Evolutionary conservation across 2,888 invertebrate genomes (phyloP), one percentile per base, ranked within the genome.

Genomic region (Luperina testacea): DNA sequence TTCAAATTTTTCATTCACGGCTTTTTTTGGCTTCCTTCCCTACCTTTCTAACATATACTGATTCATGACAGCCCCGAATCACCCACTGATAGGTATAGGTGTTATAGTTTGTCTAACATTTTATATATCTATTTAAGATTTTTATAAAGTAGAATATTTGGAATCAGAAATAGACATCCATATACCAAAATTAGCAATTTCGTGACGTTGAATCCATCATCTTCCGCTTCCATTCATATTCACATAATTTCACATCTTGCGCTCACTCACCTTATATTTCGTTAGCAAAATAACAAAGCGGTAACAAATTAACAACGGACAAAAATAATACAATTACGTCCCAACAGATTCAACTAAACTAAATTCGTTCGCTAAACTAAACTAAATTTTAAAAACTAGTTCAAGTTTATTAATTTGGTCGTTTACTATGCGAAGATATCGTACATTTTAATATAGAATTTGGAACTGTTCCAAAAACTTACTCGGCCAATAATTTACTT

Each of bases 381-480:
- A 20, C 70, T 72, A 76, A 57, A 82, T 82, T 77, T 72, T 78
- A 80, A 83, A 80, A 81, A 79, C 78, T 48, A 83, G 83, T 83
- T 82, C 82, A 79, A 79, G 79, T 87, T 77, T 83, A 87, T 86
- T 88, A 88, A 82, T 87, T 81, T 78, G 75, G 64, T 71, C 69
- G 72, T 80, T 82, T 78, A 80, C 78, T 81, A 72, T 69, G 70
- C 75, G 71, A 75, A 81, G 82, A 87, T 87, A 86, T 81, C 77
- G 79, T 70, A 79, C 68, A 78, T 82, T 87, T 85, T 84, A 82
- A 87, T 79, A 86, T 86, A 78, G 79, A 82, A 77, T 78, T 78
- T 88, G 89, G 89, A 78, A 69, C 65, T n/a, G 70, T 68, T 83
- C 88, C 88, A 88, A 80, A 83, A 81, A 81, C 83, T 83, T 84